Base-by-base conservation (phyloP, 2,113 vertebrate genomes). In the Corapipo altera region DNA sequence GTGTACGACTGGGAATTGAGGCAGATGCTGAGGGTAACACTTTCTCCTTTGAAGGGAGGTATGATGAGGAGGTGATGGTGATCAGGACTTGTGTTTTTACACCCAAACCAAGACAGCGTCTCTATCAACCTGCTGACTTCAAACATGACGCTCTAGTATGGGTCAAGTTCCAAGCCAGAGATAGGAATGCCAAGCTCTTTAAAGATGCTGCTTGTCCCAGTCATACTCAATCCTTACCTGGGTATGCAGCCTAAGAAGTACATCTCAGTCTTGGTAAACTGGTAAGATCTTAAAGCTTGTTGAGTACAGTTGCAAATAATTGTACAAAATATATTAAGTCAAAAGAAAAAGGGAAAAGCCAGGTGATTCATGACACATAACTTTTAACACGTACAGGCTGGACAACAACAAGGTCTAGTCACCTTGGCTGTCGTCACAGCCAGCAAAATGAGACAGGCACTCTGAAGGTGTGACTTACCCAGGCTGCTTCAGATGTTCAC, bases 401-500 rank as follows among this genome's bases (percentile, higher is more conserved):
- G 48, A 75, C 67, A 78, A 83, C 70, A 87, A 78, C 43, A 61
- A 20, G 27, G 37, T n/a, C 85, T 65, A 55, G 66, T 75, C 74
- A 85, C 58, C 20, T 20, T 3, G 12, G 44, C 70, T 79, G 41
- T 54, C 27, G 12, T 49, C 64, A 52, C 28, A 58, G 57, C 73
- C 84, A 67, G 61, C 65, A 77, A 62, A 91, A 84, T 1, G 26
- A 92, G 77, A 77, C 81, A 55, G 1, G 41, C 41, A 39, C n/a
- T 79, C 78, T 49, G 49, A 91, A 93, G 92, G 52, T n/a, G 74
- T 85, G 85, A 91, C 73, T 48, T 75, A 78, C 61, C 82, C 52
- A 67, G 69, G 71, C 82, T 73, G 59, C 85, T 76, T 95, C 90
- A 91, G 85, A 90, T 37, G 70, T 59, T 72, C 85, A 69, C 73